Evolutionary conservation across 2,888 invertebrate species (phyloP).

Genomic region (Neelides folsomi): DNA sequence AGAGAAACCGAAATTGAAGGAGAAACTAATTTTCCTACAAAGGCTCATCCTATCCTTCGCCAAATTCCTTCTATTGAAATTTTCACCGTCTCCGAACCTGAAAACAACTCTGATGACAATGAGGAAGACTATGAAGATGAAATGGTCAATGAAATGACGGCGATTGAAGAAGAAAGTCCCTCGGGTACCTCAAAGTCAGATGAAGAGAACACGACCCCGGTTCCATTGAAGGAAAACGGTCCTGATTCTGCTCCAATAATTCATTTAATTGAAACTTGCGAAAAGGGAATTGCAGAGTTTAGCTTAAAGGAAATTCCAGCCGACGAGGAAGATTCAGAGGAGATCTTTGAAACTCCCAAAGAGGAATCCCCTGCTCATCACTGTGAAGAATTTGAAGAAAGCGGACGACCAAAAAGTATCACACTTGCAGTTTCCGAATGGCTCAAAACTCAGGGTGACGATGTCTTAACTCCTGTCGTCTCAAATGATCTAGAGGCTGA

Average conservation of each 20-base stretch:
- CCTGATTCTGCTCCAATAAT: background rate
- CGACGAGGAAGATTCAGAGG: background rate
- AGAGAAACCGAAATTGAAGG: background rate
- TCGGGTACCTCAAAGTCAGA: background rate
- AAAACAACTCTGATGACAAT: too few species aligned
- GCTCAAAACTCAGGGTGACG: conserved; percentile 32
- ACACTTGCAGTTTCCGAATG: conserved; percentile 33
- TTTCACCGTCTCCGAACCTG: too few species aligned
- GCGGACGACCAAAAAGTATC: conserved; percentile 28
- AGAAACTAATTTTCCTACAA: too few species aligned
- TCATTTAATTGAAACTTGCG: too few species aligned
- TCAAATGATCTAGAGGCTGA: background rate
- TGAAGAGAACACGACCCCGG: conserved; percentile 6
- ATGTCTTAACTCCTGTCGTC: conserved; percentile 30
- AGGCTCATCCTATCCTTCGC: too few species aligned
- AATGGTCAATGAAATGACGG: background rate
- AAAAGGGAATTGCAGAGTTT: too few species aligned
- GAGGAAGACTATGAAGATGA: too few species aligned
- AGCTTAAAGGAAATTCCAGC: background rate
- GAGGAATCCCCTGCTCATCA: too few species aligned
- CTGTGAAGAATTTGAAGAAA: conserved; percentile 7
- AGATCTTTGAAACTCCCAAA: too few species aligned
- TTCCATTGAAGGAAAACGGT: background rate
- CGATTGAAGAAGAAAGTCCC: background rate
- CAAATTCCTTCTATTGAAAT: too few species aligned